Base-by-base conservation (phyloP, 2,888 invertebrate genomes). In the Eupithecia subfuscata region DNA sequence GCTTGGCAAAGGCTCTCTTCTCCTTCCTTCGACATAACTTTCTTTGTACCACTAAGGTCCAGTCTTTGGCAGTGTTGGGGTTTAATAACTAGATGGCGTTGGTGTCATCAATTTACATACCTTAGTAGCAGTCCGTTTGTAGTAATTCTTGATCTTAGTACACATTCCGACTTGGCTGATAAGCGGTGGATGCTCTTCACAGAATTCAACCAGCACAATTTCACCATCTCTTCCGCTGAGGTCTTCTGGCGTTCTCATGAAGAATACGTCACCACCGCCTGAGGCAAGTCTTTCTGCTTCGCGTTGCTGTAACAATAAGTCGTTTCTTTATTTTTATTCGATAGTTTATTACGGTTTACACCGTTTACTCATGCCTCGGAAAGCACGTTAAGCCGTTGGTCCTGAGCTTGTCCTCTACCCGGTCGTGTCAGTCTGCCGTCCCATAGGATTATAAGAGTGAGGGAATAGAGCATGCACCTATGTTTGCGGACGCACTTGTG, bases 141-240 rank as follows among this genome's bases (percentile, higher is more conserved):
- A 99, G 89, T 99, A 99, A 91, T 99, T 99, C 92, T 99, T 99
- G 77, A 99, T 96, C 93, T 99, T 99, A 0, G 99, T 98, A 84
- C 99, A 99, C 99, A 99, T 99, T 81, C 99, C 99, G 70, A 98
- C 97, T 95, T 99, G 99, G 92, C 98, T 98, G 94, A 99, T 96
- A 22, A 99, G 95, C 0, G 99, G 99, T 0, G 99, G 99, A 95
- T 98, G 98, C 89, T 99, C 99, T 89, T 99, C 99, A 79, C 98
- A 98, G 92, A 99, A 99, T 92, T 99, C 99, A 0, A 98, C 96
- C 3, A 99, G 95, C 14, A 99, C 96, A 5, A 98, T 89, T 82
- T 98, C 98, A 0, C 99, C 99, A 89, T 99, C 99, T 82, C 97
- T 96, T 2, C 98, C 99, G 60, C 98, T 98, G 69, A 99, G 95